Percentiles rank a stretch among this genome's conserved stretches.
phyloP scores from a whole-genome alignment of 1,140 invertebrate species.

The Leptopilina boulardi region DNA sequence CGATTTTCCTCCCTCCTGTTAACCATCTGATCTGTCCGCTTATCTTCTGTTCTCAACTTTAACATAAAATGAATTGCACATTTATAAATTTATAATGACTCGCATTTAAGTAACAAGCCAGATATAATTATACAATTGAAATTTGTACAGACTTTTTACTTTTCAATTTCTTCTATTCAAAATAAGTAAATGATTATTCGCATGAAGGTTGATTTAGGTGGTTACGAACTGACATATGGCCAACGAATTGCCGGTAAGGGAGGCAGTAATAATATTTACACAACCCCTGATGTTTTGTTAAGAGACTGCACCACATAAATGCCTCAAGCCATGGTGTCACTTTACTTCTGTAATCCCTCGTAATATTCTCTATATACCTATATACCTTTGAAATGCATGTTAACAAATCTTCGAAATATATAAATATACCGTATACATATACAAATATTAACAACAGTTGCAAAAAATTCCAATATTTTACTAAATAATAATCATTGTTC shows the following conservation, averaged over 20 bases:
- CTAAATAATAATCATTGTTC: too few species aligned
- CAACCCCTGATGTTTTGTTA: conserved; percentile 73
- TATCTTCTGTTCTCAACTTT: conserved; percentile 42
- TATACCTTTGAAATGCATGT: conserved; percentile 42
- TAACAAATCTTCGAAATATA: background rate
- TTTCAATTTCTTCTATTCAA: conserved; percentile 50
- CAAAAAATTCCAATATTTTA: too few species aligned
- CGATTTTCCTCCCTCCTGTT: conserved; percentile 53
- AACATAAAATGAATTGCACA: background rate
- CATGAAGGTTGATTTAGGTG: conserved; percentile 44
- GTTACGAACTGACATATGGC: conserved; percentile 73
- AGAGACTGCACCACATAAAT: conserved; percentile 69
- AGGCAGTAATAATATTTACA: conserved; percentile 76
- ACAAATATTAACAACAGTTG: too few species aligned
- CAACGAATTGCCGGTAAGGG: conserved; percentile 70
- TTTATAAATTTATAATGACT: background rate
- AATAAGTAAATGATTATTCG: conserved; percentile 50
- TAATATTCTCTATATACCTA: conserved; percentile 73
- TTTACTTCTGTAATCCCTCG: conserved; percentile 69
- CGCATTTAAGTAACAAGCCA: background rate
- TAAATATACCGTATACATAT: background rate
- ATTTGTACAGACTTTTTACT: conserved; percentile 41
- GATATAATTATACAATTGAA: background rate
- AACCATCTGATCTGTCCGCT: conserved; percentile 44
- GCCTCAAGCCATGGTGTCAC: conserved; percentile 67